phyloP scores from a whole-genome alignment of 2,888 invertebrate species.

The Micoletzkya japonica region DNA sequence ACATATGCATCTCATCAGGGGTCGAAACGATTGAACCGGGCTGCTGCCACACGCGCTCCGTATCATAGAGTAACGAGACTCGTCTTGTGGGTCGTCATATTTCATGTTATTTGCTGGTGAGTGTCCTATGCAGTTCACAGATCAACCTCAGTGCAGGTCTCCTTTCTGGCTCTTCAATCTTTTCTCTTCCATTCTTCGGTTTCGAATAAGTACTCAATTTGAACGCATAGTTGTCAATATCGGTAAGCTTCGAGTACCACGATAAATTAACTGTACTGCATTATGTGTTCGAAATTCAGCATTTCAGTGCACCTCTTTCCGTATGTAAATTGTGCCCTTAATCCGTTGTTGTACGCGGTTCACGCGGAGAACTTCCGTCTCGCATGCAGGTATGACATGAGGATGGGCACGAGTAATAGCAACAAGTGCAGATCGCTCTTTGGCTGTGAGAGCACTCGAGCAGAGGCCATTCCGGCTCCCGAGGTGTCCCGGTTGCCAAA shows the following conservation, averaged over 20 bases:
- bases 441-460: slow-evolving; percentile 16
- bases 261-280: no score
- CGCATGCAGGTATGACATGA: slow-evolving; percentile 51
- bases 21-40: slow-evolving; percentile 51
- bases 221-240: slow-evolving; percentile 61
- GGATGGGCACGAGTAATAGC: neutral
- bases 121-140: neutral
- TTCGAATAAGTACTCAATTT: slow-evolving; percentile 54
- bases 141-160: slow-evolving; percentile 39
- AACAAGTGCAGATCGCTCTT: slow-evolving; percentile 6
- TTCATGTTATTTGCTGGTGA: slow-evolving; percentile 61
- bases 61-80: slow-evolving; percentile 61
- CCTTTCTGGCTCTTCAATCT: slow-evolving; percentile 63
- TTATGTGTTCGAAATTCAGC: no score
- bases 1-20: no score
- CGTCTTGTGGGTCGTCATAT: slow-evolving; percentile 62
- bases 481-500: no score
- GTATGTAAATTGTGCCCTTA: slow-evolving; percentile 62
- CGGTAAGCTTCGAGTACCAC: slow-evolving; percentile 27
- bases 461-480: neutral
- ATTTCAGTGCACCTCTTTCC: slow-evolving; percentile 55
- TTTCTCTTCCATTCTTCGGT: slow-evolving; percentile 56
- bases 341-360: slow-evolving; percentile 59
- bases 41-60: slow-evolving; percentile 49
- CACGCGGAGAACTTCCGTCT: slow-evolving; percentile 60